phyloP scores from a whole-genome alignment of 2,888 invertebrate genomes.

The Lasioglossum pauxillum region DNA sequence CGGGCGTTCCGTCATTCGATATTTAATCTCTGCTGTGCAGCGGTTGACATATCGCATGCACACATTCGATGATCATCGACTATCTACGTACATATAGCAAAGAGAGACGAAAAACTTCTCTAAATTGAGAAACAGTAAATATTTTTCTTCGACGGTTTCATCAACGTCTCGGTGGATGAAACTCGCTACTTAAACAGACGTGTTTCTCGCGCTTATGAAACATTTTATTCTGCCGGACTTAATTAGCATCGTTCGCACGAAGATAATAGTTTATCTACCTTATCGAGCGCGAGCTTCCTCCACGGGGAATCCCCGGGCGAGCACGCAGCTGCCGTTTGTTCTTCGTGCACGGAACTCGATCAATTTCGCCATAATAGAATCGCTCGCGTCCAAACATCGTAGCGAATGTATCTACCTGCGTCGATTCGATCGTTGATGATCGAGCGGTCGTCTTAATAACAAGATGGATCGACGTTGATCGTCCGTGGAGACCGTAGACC shows the following conservation, averaged over 20 bases:
- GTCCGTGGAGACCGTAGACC: not conserved
- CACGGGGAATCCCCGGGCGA: not conserved
- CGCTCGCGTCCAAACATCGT: not conserved
- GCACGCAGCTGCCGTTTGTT: conserved; percentile 3
- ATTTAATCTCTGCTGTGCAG: not conserved
- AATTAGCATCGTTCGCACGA: conserved; percentile 2
- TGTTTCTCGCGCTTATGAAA: not conserved
- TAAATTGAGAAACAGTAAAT: not conserved
- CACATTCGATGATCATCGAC: not conserved
- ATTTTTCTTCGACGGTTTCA: not conserved
- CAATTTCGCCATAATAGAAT: not conserved
- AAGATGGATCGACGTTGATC: conserved; percentile 1
- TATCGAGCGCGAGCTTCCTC: conserved; percentile 2
- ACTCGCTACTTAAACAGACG: not conserved
- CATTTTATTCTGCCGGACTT: not conserved
- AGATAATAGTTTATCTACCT: conserved; percentile 7
- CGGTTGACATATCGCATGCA: not conserved
- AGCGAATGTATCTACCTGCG: conserved; percentile 5
- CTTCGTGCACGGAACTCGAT: not conserved
- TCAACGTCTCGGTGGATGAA: not conserved
- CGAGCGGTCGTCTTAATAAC: not conserved
- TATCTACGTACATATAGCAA: not conserved
- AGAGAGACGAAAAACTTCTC: not conserved
- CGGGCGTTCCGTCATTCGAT: not conserved
- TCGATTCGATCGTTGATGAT: not conserved